A percentile compares a stretch with the other conserved stretches of the same genome.
These are phyloP conservation scores for Tenebrosternarchus preto DNA, from an alignment of 2,113 vertebrate species.

Conservation along the genomic window DNA sequence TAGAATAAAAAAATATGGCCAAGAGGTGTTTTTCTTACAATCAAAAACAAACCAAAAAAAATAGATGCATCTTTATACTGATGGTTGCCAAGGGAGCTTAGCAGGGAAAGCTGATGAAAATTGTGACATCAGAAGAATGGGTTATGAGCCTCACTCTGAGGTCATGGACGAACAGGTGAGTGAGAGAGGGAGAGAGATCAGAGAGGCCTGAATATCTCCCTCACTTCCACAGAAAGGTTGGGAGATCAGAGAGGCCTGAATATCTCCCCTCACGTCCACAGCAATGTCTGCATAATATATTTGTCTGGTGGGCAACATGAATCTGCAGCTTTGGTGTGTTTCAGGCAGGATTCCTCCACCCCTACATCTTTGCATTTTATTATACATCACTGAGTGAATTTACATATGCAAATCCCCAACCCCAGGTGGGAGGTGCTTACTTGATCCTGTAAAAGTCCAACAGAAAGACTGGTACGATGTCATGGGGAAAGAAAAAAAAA, in stretches of 20 bases:
- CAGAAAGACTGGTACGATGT: not conserved
- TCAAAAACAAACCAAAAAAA: not conserved
- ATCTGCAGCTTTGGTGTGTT: slow-evolving; percentile 48
- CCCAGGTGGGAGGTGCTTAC: not conserved
- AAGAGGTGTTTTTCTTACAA: no score
- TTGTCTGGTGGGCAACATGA: slow-evolving; percentile 68
- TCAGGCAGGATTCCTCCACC: slow-evolving; percentile 11
- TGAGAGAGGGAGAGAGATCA: not conserved
- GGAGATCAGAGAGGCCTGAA: slow-evolving; percentile 58
- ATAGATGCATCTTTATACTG: not conserved
- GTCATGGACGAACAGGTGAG: slow-evolving; percentile 29
- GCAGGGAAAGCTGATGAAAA: slow-evolving; percentile 18
- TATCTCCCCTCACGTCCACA: slow-evolving; percentile 61
- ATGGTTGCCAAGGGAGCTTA: slow-evolving; percentile 6
- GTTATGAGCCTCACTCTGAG: slow-evolving; percentile 11
- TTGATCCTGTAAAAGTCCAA: not conserved
- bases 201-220: slow-evolving; percentile 57
- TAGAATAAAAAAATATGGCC: no score
- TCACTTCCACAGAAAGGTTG: slow-evolving; percentile 13
- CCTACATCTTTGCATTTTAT: not conserved
- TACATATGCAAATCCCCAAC: no score
- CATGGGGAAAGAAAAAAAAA: not conserved
- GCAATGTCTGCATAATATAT: slow-evolving; percentile 70
- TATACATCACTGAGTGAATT: slow-evolving; percentile 22
- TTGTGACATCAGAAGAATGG: slow-evolving; percentile 13